Percentiles rank a stretch among this genome's conserved stretches.
phyloP scores from a whole-genome alignment of 2,113 vertebrate species.

The Nothocercus julius region DNA sequence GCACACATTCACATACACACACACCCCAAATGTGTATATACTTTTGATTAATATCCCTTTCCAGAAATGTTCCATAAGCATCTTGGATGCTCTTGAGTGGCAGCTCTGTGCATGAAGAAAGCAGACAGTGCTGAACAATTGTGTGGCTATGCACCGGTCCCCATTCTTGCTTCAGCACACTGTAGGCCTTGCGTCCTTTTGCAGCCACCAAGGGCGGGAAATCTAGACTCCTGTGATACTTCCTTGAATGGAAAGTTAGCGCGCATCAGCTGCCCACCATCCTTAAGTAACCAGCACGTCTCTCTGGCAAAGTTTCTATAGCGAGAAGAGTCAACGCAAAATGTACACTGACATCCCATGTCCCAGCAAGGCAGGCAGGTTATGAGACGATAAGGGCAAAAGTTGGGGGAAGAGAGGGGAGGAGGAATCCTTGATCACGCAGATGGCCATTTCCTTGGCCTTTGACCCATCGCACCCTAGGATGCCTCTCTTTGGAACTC shows the following conservation, averaged over 20 bases:
- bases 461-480: slow-evolving; percentile 73
- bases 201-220: slow-evolving; percentile 67
- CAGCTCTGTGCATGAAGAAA: slow-evolving; percentile 73
- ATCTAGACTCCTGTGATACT: slow-evolving; percentile 67
- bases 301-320: slow-evolving; percentile 57
- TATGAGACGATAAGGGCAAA: slow-evolving; percentile 60
- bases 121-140: slow-evolving; percentile 68
- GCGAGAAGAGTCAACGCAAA: slow-evolving; percentile 60
- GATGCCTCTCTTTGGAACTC: slow-evolving; percentile 70
- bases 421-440: slow-evolving; percentile 67
- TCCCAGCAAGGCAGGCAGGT: slow-evolving; percentile 68
- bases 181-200: slow-evolving; percentile 60
- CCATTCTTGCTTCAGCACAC: slow-evolving; percentile 69
- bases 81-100: slow-evolving; percentile 74
- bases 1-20: slow-evolving; percentile 42
- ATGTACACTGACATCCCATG: slow-evolving; percentile 67
- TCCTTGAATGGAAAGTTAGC: slow-evolving; percentile 56
- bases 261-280: slow-evolving; percentile 65
- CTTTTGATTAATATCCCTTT: slow-evolving; percentile 79
- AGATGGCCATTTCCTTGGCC: slow-evolving; percentile 62
- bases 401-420: slow-evolving; percentile 58
- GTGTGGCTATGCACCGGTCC: slow-evolving; percentile 61
- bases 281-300: slow-evolving; percentile 33
- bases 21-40: slow-evolving; percentile 64
- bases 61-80: slow-evolving; percentile 74